phyloP scores from a whole-genome alignment of 2,113 vertebrate species.

The Hassar affinis region DNA sequence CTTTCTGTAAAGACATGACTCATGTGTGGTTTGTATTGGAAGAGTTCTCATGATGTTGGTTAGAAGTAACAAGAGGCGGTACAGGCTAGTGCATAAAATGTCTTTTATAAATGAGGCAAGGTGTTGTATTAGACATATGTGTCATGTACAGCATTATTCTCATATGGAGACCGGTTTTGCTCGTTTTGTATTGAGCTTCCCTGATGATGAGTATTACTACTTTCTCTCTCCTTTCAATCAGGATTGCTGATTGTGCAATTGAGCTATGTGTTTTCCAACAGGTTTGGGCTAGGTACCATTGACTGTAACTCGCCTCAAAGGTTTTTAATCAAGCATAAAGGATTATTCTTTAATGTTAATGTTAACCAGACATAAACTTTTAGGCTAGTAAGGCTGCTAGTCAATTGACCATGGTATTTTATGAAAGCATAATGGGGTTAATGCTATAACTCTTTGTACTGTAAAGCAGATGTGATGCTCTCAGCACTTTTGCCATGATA shows the following conservation, averaged over 20 bases:
- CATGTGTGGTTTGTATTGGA: conserved; percentile 16
- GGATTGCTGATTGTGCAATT: conserved; percentile 5
- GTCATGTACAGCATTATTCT: background rate
- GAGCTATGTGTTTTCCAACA: background rate
- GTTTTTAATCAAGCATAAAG: background rate
- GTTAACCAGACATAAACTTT: background rate
- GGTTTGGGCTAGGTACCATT: background rate
- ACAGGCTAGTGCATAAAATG: background rate
- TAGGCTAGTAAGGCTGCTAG: background rate
- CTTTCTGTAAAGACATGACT: conserved; percentile 34
- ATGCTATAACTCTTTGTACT: background rate
- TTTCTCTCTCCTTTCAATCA: background rate
- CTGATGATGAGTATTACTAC: background rate
- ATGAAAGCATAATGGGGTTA: no score
- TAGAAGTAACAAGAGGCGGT: background rate
- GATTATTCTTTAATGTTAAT: background rate
- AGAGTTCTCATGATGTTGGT: background rate
- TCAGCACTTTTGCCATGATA: conserved; percentile 11
- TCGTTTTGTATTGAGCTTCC: background rate
- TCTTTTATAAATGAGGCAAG: background rate
- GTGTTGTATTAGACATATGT: background rate
- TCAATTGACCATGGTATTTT: background rate
- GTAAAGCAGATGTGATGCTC: background rate
- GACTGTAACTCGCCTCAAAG: background rate
- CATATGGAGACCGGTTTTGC: background rate